Percentiles rank a stretch among this genome's conserved stretches.
phyloP scores from a whole-genome alignment of 1,140 invertebrate species.

The Platyscapa corneri region DNA sequence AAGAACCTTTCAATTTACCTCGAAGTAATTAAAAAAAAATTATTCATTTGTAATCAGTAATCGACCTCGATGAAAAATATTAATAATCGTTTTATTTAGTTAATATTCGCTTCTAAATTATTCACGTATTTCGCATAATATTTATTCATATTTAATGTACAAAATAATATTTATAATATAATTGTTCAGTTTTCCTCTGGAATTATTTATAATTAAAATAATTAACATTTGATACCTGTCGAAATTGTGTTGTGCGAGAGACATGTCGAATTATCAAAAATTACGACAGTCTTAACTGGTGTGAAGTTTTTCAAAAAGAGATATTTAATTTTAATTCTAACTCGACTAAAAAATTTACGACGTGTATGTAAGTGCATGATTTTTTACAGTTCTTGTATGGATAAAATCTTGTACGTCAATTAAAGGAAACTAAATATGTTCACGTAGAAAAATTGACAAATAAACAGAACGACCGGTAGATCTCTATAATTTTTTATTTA shows the following conservation, averaged over 20 bases:
- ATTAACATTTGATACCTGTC: neutral
- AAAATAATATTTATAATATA: neutral
- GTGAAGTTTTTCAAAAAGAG: neutral
- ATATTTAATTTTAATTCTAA: neutral
- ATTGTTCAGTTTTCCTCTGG: neutral
- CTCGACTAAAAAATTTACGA: neutral
- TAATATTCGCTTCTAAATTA: neutral
- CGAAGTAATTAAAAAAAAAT: too few species aligned
- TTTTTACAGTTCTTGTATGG: neutral
- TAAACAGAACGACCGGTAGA: too few species aligned
- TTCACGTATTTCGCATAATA: too few species aligned
- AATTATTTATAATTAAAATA: neutral
- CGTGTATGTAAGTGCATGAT: neutral
- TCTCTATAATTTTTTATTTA: neutral
- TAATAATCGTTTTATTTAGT: neutral
- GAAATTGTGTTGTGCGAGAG: neutral
- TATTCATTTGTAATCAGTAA: neutral
- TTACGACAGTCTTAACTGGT: neutral
- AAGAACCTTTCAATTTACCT: neutral
- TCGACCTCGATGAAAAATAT: neutral
- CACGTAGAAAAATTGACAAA: neutral
- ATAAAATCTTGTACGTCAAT: neutral
- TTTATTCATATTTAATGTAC: too few species aligned
- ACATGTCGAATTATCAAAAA: neutral
- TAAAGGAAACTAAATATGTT: neutral